Percentiles rank a stretch among this genome's conserved stretches.
phyloP scores from a whole-genome alignment of 1,140 invertebrate genomes.

The Palaemon carinicauda region DNA sequence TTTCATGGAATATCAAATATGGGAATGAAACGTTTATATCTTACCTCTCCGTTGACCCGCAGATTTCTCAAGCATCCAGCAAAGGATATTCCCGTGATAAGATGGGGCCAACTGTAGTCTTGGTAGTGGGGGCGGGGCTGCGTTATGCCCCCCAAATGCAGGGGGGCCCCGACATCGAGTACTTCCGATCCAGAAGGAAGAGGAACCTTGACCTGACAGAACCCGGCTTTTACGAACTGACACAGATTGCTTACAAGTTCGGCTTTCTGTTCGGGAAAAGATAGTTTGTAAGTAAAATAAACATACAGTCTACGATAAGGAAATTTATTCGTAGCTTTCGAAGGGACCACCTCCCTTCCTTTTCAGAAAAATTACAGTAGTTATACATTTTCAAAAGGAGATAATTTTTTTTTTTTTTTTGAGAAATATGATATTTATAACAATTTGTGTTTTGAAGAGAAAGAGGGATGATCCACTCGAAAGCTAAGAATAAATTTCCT shows the following conservation, averaged over 20 bases:
- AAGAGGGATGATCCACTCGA: too few relatives aligned
- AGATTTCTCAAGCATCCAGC: conserved; percentile 43
- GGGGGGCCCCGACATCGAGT: conserved; percentile 17
- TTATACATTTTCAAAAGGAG: too few relatives aligned
- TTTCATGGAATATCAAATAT: too few relatives aligned
- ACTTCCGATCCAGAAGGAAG: conserved; percentile 10
- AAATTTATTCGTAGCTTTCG: too few relatives aligned
- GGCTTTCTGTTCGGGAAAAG: conserved; percentile 38
- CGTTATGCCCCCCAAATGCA: conserved; percentile 37
- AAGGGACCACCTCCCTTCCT: too few relatives aligned
- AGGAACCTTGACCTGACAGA: conserved; percentile 7
- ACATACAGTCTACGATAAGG: too few relatives aligned
- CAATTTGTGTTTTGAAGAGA: too few relatives aligned
- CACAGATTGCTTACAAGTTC: conserved; percentile 35
- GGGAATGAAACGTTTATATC: background rate
- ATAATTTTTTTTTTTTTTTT: too few relatives aligned
- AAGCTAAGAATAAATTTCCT: too few relatives aligned
- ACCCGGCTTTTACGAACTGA: background rate
- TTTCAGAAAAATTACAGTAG: too few relatives aligned
- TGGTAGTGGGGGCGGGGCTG: background rate
- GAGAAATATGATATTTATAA: too few relatives aligned
- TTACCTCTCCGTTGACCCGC: conserved; percentile 51
- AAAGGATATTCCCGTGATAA: background rate
- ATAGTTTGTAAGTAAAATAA: too few relatives aligned
- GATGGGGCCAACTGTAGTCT: conserved; percentile 13